Base-by-base conservation (phyloP, 2,113 vertebrate species). In the Myrmecophaga tridactyla region DNA sequence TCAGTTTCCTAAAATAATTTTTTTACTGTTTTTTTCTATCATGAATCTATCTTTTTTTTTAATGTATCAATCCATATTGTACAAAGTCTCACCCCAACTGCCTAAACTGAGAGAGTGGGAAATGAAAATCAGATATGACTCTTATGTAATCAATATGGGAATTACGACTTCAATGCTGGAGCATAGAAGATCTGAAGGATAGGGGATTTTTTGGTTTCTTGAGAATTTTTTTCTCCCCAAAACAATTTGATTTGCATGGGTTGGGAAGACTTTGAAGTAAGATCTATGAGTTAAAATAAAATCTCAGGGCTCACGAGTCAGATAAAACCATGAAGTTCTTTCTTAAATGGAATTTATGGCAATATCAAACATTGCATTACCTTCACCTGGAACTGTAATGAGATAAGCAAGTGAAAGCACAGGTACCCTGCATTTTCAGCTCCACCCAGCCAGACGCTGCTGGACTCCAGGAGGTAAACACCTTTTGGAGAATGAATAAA, bases 201-300 rank as follows among this genome's bases (percentile, higher is more conserved):
- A 48, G 17, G 56, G 9, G 20, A 58, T 8, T 86, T 97, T 92
- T 67, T 51, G 34, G n/a, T 65, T 90, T 88, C 85, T 92, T 51
- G 15, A 92, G 77, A 94, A 90, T 9, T 39, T 87, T 10, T 41
- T 87, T 86, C 31, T 80, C 92, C 62, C 21, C 39, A 96, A 96
- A 94, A 82, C 43, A 93, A 94, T 84, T 87, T 93, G 62, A 73
- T 94, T 94, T 95, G 43, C 48, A 93, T 46, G n/a, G 36, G 62
- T 63, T 85, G 25, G 63, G 34, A 31, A 85, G 90, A 94, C 86
- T 84, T 92, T 94, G 81, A 95, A 62, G 20, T 88, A 67, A 11
- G 43, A 93, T 23, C 4, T 76, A 3, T 75, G 48, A 56, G 73
- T 94, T 87, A 82, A 95, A 81, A 92, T 92, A 76, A 94, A 96